Evolutionary conservation across 2,797 vertebrate species (phyloP).

Genomic region (Loriculus beryllinus): DNA sequence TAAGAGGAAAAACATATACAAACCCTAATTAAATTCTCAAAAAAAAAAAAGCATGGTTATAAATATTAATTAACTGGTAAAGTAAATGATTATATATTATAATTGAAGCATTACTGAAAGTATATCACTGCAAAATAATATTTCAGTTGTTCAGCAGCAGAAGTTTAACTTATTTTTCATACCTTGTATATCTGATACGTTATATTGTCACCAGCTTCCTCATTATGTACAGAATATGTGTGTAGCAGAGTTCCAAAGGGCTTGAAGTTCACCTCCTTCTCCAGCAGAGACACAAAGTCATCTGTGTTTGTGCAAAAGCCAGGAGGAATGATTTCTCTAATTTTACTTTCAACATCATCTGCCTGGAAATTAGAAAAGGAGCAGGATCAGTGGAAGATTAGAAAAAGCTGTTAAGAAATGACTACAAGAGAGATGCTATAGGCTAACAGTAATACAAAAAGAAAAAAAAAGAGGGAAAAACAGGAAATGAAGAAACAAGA

Average conservation of each 20-base stretch:
- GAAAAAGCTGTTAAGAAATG: not conserved
- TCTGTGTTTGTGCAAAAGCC: slow-evolving; percentile 92
- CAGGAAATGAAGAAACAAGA: not conserved
- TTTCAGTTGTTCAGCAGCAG: not conserved
- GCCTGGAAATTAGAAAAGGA: slow-evolving; percentile 74
- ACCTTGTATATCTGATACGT: slow-evolving; percentile 95
- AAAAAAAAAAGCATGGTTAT: not conserved
- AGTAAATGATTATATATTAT: not conserved
- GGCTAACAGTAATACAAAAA: not conserved
- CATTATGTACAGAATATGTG: slow-evolving; percentile 88
- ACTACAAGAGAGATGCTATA: not conserved
- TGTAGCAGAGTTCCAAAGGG: slow-evolving; percentile 92
- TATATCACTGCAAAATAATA: not conserved
- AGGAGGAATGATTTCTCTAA: slow-evolving; percentile 89
- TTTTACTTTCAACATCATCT: slow-evolving; percentile 93
- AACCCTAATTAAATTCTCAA: slow-evolving; percentile 51
- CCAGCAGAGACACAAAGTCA: slow-evolving; percentile 92
- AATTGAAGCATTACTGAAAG: not conserved
- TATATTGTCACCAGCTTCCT: slow-evolving; percentile 89
- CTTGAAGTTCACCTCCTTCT: slow-evolving; percentile 95
- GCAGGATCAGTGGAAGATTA: not conserved
- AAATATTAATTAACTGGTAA: not conserved
- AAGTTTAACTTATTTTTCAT: slow-evolving; percentile 28
- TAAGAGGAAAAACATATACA: slow-evolving; percentile 36
- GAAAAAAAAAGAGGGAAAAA: not conserved